phyloP scores from a whole-genome alignment of 2,113 vertebrate species.

The Thunnus maccoyii region DNA sequence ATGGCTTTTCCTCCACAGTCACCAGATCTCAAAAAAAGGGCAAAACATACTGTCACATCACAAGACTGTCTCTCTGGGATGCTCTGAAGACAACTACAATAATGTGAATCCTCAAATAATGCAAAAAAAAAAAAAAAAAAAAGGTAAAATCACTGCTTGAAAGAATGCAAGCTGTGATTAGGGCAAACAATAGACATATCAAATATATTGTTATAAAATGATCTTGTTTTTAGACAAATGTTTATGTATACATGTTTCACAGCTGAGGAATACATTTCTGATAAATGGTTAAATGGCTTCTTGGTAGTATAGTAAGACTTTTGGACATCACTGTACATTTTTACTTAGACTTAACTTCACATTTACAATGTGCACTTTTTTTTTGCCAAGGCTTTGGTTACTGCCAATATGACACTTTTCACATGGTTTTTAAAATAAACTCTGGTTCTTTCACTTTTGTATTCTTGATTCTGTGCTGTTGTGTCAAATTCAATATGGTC shows the following conservation, averaged over 20 bases:
- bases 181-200: not conserved
- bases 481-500: not conserved
- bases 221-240: not conserved
- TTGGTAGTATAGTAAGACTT: conserved; percentile 6
- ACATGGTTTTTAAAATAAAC: conserved; percentile 73
- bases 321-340: conserved; percentile 23
- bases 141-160: not conserved
- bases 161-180: conserved; percentile 19
- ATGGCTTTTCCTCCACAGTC: not conserved
- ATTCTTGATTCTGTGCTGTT: conserved; percentile 16
- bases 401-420: conserved; percentile 12
- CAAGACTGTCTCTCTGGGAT: not conserved
- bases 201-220: not conserved
- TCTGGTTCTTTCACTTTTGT: conserved; percentile 59
- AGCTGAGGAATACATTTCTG: conserved; percentile 7
- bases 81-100: conserved; percentile 9
- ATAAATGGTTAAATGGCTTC: not conserved
- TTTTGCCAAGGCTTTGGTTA: conserved; percentile 25
- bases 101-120: conserved; percentile 31
- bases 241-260: conserved; percentile 19
- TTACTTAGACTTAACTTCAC: conserved; percentile 1
- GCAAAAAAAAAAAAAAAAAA: not conserved
- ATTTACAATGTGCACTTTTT: conserved; percentile 40
- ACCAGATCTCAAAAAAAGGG: not conserved
- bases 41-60: not conserved